Conservation (phyloP, 1,140 invertebrate species). For the Rhagoletis pomonella region DNA sequence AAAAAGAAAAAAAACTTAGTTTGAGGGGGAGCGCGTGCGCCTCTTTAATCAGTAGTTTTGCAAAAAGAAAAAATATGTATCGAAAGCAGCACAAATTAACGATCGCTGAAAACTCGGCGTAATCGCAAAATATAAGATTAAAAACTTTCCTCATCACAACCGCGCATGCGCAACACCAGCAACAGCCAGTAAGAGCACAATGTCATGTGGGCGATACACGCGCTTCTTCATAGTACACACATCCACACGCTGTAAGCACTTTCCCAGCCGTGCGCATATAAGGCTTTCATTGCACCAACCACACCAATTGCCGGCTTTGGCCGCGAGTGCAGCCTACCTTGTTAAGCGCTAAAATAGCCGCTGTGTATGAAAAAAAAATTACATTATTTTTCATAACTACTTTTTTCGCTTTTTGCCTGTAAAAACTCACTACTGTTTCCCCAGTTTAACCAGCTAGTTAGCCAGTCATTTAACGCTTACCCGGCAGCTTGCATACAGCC, state of each 20-base stretch:
- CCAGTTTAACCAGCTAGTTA: too few relatives aligned
- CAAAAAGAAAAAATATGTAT: background rate
- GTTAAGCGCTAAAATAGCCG: slow-evolving; percentile 46
- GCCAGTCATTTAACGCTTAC: background rate
- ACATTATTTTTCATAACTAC: slow-evolving; percentile 23
- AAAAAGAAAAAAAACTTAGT: background rate
- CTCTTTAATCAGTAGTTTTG: slow-evolving; percentile 1
- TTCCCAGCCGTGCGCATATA: background rate
- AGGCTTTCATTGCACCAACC: background rate
- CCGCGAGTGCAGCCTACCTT: background rate
- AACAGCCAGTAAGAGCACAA: background rate
- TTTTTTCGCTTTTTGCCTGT: slow-evolving; percentile 19
- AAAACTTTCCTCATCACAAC: slow-evolving; percentile 33
- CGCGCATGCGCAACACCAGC: background rate
- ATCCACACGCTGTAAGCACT: background rate
- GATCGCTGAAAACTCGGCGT: slow-evolving; percentile 11
- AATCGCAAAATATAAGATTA: slow-evolving; percentile 44
- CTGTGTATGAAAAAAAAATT: background rate
- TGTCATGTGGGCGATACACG: slow-evolving; percentile 27
- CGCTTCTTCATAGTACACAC: background rate
- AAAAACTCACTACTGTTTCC: slow-evolving; percentile 15
- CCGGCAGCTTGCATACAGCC: background rate
- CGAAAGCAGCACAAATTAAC: background rate
- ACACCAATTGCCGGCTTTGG: background rate
- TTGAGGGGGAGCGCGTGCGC: slow-evolving; percentile 25